Percentiles rank a stretch among this genome's conserved stretches.
Conservation (phyloP, 2,113 vertebrate species). For the Tupaia tana region DNA sequence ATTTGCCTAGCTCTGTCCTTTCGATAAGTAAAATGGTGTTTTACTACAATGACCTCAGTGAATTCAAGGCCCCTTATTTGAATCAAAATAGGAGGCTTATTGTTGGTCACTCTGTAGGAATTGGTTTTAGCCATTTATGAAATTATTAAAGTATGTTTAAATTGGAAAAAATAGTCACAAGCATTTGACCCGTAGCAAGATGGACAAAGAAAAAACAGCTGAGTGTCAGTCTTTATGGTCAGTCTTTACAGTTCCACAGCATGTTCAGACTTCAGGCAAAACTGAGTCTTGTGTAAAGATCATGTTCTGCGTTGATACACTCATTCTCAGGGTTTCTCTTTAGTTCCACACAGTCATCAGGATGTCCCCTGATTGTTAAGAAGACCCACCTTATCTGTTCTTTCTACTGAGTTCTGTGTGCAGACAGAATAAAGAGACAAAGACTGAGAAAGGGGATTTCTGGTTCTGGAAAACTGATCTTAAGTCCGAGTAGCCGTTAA, state of each 20-base stretch:
- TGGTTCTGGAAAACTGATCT: no score
- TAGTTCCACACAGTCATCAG: neutral
- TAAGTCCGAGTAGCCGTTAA: no score
- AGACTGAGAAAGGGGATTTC: neutral
- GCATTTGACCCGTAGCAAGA: neutral
- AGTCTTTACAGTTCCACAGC: neutral
- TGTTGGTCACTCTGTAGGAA: neutral
- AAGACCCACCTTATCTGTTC: neutral
- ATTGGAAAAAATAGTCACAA: neutral
- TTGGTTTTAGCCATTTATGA: slow-evolving; percentile 22
- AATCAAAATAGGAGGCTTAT: neutral
- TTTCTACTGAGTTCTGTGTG: neutral
- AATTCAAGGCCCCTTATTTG: neutral
- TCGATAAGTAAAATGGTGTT: neutral
- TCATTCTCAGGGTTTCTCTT: neutral
- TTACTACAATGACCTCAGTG: neutral
- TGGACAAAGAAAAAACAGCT: neutral
- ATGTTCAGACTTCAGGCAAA: neutral
- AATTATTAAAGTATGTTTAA: neutral
- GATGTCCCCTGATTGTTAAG: no score
- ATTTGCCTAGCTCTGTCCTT: neutral
- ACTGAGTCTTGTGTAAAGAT: neutral
- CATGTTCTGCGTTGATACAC: neutral
- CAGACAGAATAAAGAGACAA: neutral
- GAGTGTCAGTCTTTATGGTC: neutral